A percentile compares a stretch with the other conserved stretches of the same genome.
These are phyloP conservation scores for Byasa hedistus DNA, from an alignment of 2,888 invertebrate genomes.

Conservation along the genomic window DNA sequence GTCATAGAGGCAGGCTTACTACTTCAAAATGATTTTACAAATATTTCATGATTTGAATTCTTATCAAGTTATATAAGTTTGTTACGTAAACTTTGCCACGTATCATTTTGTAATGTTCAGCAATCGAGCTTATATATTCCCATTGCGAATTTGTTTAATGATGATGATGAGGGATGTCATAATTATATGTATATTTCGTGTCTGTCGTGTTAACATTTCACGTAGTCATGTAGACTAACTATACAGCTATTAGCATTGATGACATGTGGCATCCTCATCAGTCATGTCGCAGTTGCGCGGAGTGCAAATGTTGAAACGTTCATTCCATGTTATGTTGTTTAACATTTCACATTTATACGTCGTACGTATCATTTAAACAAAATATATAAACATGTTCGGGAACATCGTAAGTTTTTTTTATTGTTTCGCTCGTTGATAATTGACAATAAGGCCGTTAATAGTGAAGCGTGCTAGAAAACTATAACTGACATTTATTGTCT, in stretches of 20 bases:
- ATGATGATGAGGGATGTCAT: not conserved
- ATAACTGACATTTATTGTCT: too few relatives aligned
- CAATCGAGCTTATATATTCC: not conserved
- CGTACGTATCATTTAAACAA: not conserved
- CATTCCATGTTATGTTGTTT: not conserved
- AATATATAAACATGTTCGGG: not conserved
- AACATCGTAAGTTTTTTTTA: too few relatives aligned
- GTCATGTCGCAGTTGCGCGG: constrained; percentile 16
- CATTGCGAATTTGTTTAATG: not conserved
- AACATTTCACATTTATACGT: not conserved
- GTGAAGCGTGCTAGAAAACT: too few relatives aligned
- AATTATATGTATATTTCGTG: not conserved
- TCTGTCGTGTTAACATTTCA: not conserved
- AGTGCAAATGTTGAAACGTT: constrained; percentile 7
- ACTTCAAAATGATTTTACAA: too few relatives aligned
- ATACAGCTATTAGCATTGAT: constrained; percentile 8
- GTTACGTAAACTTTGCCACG: too few relatives aligned
- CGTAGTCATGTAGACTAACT: constrained; percentile 9
- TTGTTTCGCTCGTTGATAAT: too few relatives aligned
- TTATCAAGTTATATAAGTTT: too few relatives aligned
- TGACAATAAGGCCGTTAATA: too few relatives aligned
- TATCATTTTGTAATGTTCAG: too few relatives aligned
- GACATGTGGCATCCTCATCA: constrained; percentile 12
- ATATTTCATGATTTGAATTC: too few relatives aligned
- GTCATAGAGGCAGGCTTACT: too few relatives aligned